phyloP scores from a whole-genome alignment of 2,797 vertebrate genomes.

The Stomatorhinus walkeri region DNA sequence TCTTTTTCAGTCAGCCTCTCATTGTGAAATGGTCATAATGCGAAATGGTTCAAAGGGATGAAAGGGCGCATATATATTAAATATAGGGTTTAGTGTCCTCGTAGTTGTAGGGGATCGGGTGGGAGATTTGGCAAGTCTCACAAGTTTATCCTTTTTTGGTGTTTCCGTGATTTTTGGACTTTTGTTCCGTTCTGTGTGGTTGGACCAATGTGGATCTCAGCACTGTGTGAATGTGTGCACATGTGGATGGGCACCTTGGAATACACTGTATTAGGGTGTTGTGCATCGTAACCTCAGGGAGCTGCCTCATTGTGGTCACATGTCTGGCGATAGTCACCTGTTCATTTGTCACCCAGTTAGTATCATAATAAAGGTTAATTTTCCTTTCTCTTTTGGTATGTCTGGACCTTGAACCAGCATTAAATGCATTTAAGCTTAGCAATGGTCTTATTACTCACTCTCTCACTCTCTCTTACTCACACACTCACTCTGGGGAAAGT shows the following conservation, averaged over 20 bases:
- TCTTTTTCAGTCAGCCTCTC: not conserved
- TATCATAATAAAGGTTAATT: not conserved
- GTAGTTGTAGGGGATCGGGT: not conserved
- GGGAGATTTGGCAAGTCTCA: not conserved
- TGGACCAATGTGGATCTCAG: not conserved
- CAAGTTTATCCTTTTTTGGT: not conserved
- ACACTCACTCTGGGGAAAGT: not conserved
- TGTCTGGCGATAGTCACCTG: not conserved
- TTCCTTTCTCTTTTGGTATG: not conserved
- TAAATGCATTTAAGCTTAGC: slow-evolving; percentile 24
- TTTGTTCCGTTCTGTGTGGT: not conserved
- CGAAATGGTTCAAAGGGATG: not conserved
- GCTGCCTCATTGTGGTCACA: slow-evolving; percentile 8
- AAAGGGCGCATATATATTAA: slow-evolving; percentile 2
- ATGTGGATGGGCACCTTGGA: not conserved
- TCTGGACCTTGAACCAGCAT: slow-evolving; percentile 18
- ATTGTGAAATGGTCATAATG: not conserved
- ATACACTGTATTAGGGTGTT: slow-evolving; percentile 3
- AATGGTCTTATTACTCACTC: not conserved
- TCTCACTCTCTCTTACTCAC: not conserved
- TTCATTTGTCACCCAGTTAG: not conserved
- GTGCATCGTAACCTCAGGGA: slow-evolving; percentile 24
- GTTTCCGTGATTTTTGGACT: not conserved
- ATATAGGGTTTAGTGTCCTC: not conserved
- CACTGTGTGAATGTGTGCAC: not conserved